A percentile compares a stretch with the other conserved stretches of the same genome.
These are phyloP conservation scores for Rousettus leschenaultii DNA, from an alignment of 2,113 vertebrate genomes.

Conservation along the genomic window DNA sequence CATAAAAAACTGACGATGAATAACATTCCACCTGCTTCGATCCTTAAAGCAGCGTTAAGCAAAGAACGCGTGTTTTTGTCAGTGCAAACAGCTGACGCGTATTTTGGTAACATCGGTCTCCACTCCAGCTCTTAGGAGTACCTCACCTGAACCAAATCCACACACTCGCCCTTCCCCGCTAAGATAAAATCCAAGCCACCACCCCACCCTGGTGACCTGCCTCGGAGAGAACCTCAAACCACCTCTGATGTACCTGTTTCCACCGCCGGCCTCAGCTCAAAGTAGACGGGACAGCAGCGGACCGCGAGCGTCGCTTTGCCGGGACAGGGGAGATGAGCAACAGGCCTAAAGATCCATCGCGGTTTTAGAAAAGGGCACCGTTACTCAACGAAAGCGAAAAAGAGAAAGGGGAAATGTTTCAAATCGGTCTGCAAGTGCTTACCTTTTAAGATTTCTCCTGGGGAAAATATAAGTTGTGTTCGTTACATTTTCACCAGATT, in stretches of 20 bases:
- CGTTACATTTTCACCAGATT: slow-evolving; percentile 94
- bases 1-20: not conserved
- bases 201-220: not conserved
- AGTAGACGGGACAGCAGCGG: slow-evolving; percentile 95
- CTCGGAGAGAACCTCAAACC: accelerated
- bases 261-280: slow-evolving; percentile 86
- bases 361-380: not conserved
- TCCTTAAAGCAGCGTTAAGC: not conserved
- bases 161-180: not conserved
- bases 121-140: not conserved
- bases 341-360: slow-evolving; percentile 82
- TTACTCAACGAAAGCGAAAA: no score
- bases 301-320: slow-evolving; percentile 96
- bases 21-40: not conserved
- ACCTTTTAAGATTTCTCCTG: slow-evolving; percentile 95
- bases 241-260: slow-evolving; percentile 80
- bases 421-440: not conserved
- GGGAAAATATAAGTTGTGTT: slow-evolving; percentile 98
- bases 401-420: accelerated
- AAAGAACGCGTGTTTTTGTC: not conserved
- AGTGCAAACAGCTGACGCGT: accelerated
- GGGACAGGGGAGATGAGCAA: slow-evolving; percentile 95
- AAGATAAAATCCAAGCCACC: not conserved
- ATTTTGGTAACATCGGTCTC: not conserved
- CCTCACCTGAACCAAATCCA: not conserved